Evolutionary conservation across 2,888 invertebrate species (phyloP), one percentile per base, ranked within the genome.

Genomic region (Cetonia aurata): DNA sequence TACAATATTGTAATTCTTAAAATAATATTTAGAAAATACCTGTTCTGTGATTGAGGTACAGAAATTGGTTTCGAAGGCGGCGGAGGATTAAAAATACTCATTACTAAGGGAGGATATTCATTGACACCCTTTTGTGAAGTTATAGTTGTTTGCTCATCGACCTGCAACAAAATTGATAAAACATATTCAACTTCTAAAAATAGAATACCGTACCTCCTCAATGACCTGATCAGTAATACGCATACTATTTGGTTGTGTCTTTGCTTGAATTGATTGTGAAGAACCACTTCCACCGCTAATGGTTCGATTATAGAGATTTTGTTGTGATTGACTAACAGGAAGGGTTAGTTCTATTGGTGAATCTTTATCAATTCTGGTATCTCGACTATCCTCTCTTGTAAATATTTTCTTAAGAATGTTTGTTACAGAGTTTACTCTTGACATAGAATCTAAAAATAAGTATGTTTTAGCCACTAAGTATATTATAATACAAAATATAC

Each of bases 61-160:
- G 81, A 78, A 57, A 84, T 83, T 71, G 87, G 87, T 2, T 79
- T 70, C 3, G 85, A 83, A 1, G 82, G 80, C 15, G 80, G 76
- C 15, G 83, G 84, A 6, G 83, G 82, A 31, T 85, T 81, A 80
- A 92, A 92, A 73, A 92, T 80, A 76, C 88, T 89, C 84, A 89
- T 88, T 0, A 90, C 90, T 73, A 88, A 89, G 0, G 92, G 91
- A 72, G 90, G 88, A 80, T 78, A 83, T 72, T 88, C 86, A 82
- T 88, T 83, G 65, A 84, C 81, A 81, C 89, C 82, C 80, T 86
- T 83, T 78, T 90, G 89, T 53, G 94, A 94, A 4, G 92, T 93
- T 71, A 94, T 91, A 9, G 94, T 95, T 78, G 90, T 87, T 82
- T 95, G 94, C 80, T 95, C 95, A 79, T 95, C 95, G 0, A 92